Evolutionary conservation across 2,888 invertebrate species (phyloP).

Genomic region (Tuta absoluta): DNA sequence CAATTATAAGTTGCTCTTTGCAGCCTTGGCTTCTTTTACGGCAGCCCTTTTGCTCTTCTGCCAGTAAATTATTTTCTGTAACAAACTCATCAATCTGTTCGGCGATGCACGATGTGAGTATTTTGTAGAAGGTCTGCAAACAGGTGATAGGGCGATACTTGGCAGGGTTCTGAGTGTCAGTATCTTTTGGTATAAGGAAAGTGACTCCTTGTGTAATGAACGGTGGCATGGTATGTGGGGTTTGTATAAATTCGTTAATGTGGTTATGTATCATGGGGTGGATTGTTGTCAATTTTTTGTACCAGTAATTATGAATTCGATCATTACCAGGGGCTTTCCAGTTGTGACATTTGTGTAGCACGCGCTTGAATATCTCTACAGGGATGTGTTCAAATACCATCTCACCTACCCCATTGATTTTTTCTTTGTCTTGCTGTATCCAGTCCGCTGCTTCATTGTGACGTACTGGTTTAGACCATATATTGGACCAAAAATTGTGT

Average conservation of each 20-base stretch:
- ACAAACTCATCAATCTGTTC: constrained; percentile 35
- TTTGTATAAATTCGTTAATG: too few species aligned
- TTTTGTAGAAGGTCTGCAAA: constrained; percentile 40
- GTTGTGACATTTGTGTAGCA: too few species aligned
- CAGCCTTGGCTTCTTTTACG: too few species aligned
- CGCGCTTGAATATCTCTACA: background rate
- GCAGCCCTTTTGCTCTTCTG: too few species aligned
- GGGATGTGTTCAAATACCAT: constrained; percentile 6
- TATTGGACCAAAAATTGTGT: constrained; percentile 9
- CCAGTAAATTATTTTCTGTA: constrained; percentile 9
- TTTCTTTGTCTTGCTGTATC: background rate
- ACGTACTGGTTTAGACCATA: background rate
- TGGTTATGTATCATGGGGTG: constrained; percentile 15
- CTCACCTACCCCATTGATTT: background rate
- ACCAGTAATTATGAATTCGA: constrained; percentile 26
- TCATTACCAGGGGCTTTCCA: too few species aligned
- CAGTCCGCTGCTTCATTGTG: constrained; percentile 8
- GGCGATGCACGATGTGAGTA: too few species aligned
- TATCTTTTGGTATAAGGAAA: constrained; percentile 38
- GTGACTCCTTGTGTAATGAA: constrained; percentile 34
- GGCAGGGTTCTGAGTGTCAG: constrained; percentile 33
- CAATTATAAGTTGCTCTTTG: too few species aligned
- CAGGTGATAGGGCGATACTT: constrained; percentile 43
- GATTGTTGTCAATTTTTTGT: constrained; percentile 11
- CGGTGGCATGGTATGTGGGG: constrained; percentile 26